Base-by-base conservation (phyloP, 1,140 invertebrate species). In the Euborellia annulipes region DNA sequence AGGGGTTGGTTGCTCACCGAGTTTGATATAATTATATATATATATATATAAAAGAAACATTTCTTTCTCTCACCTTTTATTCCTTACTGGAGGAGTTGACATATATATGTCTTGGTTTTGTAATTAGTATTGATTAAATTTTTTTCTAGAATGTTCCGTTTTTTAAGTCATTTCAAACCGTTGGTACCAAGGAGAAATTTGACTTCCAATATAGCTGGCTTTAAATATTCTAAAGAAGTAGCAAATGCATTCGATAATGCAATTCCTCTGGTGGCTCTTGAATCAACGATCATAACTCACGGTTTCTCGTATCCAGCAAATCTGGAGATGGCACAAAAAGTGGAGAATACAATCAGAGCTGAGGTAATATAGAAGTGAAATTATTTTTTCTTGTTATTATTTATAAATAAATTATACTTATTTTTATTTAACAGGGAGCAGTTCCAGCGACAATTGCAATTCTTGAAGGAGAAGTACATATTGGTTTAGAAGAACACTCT, bases 231-330 rank as follows among this genome's bases (percentile, higher is more conserved):
- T 3, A 57, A 69, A 41, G 73, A 81, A 55, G 73, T 86, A 34
- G 50, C 48, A 9, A 41, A 58, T 17, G 80, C 78, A 8, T 66
- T 80, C 23, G 57, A 60, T 36, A 65, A 66, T 41, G 58, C 63
- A 3, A 58, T 68, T 50, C 80, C 89, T 2, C 72, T 98, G 42
- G 89, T 99, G 6, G 92, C 93, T 3, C 64, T 98, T 49, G 95
- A 99, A 69, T 93, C 89, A 11, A 93, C 95, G 2, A 94, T 99
- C 40, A 90, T 98, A 36, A 97, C 93, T 2, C 95, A 98, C 68
- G 95, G 95, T 36, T 92, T 98, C 83, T 93, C 94, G 0, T 86
- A 79, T 67, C 95, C 95, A 1, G 63, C 83, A 30, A 99, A 99
- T 68, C 66, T 94, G 38, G 64, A 82, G 51, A 94, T 87, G 21